Percentiles rank a stretch among this genome's conserved stretches.
Evolutionary conservation across 2,797 vertebrate genomes (phyloP).

Genomic region (Peromyscus eremicus): DNA sequence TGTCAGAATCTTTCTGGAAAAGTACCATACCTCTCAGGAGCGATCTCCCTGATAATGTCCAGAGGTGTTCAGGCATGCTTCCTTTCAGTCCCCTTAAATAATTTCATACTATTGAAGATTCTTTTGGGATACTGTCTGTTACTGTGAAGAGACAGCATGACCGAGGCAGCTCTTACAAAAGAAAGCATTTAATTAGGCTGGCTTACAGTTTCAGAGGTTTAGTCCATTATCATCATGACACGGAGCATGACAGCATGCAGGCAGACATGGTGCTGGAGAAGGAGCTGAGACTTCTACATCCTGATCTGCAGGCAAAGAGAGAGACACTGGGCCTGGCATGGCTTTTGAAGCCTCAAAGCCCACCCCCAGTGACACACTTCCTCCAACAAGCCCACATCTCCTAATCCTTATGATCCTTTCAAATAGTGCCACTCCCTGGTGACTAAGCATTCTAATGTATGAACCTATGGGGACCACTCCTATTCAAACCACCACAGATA

Average conservation of each 20-base stretch:
- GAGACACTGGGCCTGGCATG: background rate
- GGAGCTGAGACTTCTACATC: background rate
- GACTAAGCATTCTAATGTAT: too few species aligned
- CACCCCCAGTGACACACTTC: background rate
- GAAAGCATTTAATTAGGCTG: background rate
- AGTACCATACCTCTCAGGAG: conserved; percentile 93
- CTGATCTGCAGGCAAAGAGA: background rate
- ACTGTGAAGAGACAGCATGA: background rate
- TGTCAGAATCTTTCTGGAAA: conserved; percentile 97
- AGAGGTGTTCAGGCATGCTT: conserved; percentile 95
- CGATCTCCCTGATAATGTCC: conserved; percentile 97
- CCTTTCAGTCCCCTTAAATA: conserved; percentile 87
- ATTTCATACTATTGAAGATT: background rate
- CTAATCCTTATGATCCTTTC: background rate
- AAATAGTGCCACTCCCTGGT: background rate
- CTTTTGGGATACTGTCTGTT: background rate
- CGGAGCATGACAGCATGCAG: background rate
- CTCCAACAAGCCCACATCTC: background rate
- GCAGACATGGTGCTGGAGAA: background rate
- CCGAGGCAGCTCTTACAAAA: background rate
- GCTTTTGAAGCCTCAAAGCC: background rate
- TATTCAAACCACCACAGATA: too few species aligned
- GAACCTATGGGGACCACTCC: too few species aligned
- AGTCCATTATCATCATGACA: background rate
- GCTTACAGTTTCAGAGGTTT: background rate